A percentile compares a stretch with the other conserved stretches of the same genome.
These are phyloP conservation scores for Loripinus fragilis DNA, from an alignment of 2,888 invertebrate genomes.

Conservation along the genomic window DNA sequence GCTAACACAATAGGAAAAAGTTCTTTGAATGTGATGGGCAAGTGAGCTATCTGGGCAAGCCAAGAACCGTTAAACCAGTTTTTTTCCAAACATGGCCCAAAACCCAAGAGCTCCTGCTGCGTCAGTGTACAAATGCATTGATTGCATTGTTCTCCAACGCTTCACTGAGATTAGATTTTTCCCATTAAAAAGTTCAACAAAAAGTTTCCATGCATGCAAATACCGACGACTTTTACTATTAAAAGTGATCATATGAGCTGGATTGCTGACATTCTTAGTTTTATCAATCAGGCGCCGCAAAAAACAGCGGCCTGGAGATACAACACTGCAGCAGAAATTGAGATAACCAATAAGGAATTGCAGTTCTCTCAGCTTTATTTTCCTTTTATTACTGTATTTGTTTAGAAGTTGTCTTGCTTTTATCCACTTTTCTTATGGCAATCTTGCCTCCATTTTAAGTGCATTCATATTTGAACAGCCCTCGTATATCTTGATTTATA, in stretches of 20 bases:
- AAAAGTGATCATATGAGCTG: conserved; percentile 28
- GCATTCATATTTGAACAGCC: conserved; percentile 32
- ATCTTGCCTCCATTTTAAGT: conserved; percentile 22
- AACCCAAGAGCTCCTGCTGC: conserved; percentile 38
- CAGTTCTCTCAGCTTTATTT: conserved; percentile 12
- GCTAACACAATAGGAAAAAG: conserved; percentile 51
- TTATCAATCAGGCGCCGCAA: conserved; percentile 31
- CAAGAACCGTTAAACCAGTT: conserved; percentile 24
- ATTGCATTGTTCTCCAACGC: conserved; percentile 2
- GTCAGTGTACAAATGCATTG: conserved; percentile 36
- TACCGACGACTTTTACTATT: conserved; percentile 22
- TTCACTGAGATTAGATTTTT: conserved; percentile 21
- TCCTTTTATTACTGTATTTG: not conserved
- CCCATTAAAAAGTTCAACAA: conserved; percentile 38
- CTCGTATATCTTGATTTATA: no score
- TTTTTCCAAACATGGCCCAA: conserved; percentile 33
- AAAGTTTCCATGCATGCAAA: conserved; percentile 30
- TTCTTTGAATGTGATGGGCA: conserved; percentile 47
- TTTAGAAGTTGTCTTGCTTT: conserved; percentile 1
- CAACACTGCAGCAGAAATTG: conserved; percentile 41
- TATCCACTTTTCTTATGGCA: conserved; percentile 20
- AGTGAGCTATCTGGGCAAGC: not conserved
- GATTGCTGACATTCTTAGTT: conserved; percentile 28
- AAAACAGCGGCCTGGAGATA: conserved; percentile 29
- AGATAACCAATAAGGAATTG: conserved; percentile 29